Conservation (phyloP, 2,797 vertebrate species). For the Lagocephalus sceleratus region DNA sequence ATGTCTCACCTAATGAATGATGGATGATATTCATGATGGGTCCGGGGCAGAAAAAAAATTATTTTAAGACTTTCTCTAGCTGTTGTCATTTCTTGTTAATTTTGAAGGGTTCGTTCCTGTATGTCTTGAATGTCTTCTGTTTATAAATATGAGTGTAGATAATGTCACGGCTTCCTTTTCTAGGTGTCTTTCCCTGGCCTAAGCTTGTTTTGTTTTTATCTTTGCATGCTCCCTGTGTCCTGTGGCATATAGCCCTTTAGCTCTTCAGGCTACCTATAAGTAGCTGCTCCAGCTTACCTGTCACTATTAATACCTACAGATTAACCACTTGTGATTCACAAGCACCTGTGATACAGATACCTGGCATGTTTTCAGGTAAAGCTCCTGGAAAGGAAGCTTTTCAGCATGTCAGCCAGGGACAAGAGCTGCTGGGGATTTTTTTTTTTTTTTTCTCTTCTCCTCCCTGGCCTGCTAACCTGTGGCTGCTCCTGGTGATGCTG, state of each 20-base stretch:
- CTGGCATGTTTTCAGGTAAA: conserved; percentile 65
- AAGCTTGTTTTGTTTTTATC: conserved; percentile 24
- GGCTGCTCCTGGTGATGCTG: neutral
- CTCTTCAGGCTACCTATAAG: conserved; percentile 67
- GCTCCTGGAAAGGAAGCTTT: conserved; percentile 36
- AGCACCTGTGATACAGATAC: conserved; percentile 59
- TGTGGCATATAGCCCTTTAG: conserved; percentile 62
- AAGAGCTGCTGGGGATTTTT: neutral
- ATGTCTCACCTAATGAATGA: conserved; percentile 15
- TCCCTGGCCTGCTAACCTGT: conserved; percentile 8
- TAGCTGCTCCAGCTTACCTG: conserved; percentile 71
- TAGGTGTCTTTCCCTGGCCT: conserved; percentile 10
- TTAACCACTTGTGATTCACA: conserved; percentile 66
- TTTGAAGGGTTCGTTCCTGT: neutral
- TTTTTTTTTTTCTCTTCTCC: too few species aligned
- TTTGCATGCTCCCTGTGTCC: conserved; percentile 42
- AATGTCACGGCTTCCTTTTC: neutral
- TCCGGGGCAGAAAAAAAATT: conserved; percentile 6
- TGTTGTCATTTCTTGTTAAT: conserved; percentile 10
- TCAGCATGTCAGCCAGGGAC: conserved; percentile 1
- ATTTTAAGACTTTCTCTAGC: conserved; percentile 6
- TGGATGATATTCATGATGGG: conserved; percentile 26
- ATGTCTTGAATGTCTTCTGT: neutral
- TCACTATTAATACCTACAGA: conserved; percentile 74
- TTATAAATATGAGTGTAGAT: neutral